Conservation (phyloP, 2,888 invertebrate species). For the Chymomyza fuscimana region DNA sequence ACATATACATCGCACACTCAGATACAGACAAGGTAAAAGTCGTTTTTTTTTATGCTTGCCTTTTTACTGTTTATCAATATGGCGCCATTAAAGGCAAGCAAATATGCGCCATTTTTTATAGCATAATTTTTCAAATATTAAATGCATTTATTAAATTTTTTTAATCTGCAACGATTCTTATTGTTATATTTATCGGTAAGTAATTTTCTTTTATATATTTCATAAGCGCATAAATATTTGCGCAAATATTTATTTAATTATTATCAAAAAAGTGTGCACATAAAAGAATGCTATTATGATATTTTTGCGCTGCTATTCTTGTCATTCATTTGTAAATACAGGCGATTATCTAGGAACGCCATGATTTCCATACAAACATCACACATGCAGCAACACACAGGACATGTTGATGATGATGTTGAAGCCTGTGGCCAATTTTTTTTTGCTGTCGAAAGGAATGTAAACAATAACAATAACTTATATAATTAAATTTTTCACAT, state of each 20-base stretch:
- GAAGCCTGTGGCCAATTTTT: background rate
- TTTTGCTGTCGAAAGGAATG: conserved; percentile 49
- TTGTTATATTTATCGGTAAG: background rate
- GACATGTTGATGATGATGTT: background rate
- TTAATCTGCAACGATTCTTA: too few species aligned
- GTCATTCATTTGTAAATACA: background rate
- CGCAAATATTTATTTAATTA: conserved; percentile 69
- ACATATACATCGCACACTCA: background rate
- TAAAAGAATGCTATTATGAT: background rate
- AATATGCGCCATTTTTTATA: conserved; percentile 39
- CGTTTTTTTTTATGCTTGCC: background rate
- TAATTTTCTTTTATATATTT: conserved; percentile 15
- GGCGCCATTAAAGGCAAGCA: conserved; percentile 44
- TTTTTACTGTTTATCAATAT: conserved; percentile 65
- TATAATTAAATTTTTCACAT: conserved; percentile 65
- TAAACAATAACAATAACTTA: conserved; percentile 70
- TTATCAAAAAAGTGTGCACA: background rate
- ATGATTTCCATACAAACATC: background rate
- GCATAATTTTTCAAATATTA: conserved; percentile 25
- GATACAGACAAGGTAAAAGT: background rate
- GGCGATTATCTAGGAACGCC: background rate
- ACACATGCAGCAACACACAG: background rate
- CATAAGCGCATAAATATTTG: conserved; percentile 7
- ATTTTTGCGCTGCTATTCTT: background rate
- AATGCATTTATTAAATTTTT: conserved; percentile 18